A percentile compares a stretch with the other conserved stretches of the same genome.
Conservation (phyloP, 2,113 vertebrate genomes). For the Oreochromis niloticus region DNA sequence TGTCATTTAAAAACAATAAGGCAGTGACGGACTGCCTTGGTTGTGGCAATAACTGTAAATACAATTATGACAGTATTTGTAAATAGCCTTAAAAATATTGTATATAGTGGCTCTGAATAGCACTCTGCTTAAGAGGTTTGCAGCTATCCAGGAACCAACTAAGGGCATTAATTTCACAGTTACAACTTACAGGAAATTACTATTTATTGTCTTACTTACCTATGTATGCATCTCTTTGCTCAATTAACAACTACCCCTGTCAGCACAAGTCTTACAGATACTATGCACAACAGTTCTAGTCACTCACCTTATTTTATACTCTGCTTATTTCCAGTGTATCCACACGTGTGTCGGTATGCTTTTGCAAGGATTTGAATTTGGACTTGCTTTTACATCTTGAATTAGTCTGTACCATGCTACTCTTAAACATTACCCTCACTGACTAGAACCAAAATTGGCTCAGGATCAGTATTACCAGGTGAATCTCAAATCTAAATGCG, state of each 20-base stretch:
- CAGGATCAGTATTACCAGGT: constrained; percentile 56
- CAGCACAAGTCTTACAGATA: constrained; percentile 57
- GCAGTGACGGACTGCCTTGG: constrained; percentile 20
- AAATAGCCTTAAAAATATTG: constrained; percentile 45
- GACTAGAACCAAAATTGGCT: constrained; percentile 57
- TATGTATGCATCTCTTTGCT: constrained; percentile 27
- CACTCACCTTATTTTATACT: constrained; percentile 30
- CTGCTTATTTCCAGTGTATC: not conserved
- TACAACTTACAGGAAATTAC: constrained; percentile 12
- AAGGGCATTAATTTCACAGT: constrained; percentile 56
- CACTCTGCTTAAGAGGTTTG: constrained; percentile 15
- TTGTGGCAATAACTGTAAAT: constrained; percentile 59
- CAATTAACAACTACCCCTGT: constrained; percentile 27
- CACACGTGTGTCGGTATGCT: not conserved
- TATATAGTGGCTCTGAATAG: constrained; percentile 32
- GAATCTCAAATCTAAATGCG: constrained; percentile 22
- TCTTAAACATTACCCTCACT: constrained; percentile 24
- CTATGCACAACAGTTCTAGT: constrained; percentile 66
- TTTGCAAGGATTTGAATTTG: constrained; percentile 9
- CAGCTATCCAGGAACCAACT: constrained; percentile 17
- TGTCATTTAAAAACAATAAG: constrained; percentile 9
- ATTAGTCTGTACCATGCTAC: not conserved
- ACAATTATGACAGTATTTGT: constrained; percentile 33
- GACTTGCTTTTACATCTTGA: not conserved
- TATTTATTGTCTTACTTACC: constrained; percentile 4